phyloP scores from a whole-genome alignment of 1,140 invertebrate genomes.

The Radopholus similis region DNA sequence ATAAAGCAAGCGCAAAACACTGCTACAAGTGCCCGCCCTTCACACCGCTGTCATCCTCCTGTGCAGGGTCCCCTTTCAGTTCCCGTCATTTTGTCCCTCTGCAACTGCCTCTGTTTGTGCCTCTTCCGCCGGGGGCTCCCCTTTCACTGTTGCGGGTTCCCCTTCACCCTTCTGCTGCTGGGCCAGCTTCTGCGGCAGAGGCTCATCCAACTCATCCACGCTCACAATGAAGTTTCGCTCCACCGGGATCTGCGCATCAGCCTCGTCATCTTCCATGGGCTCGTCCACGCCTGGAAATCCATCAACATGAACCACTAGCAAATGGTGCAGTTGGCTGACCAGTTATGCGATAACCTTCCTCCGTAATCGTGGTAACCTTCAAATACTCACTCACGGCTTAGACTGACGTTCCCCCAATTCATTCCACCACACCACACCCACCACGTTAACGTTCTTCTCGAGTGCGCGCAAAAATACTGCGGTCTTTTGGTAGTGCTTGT shows the following conservation, averaged over 20 bases:
- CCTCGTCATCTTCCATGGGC: neutral
- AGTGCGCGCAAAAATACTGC: constrained; percentile 49
- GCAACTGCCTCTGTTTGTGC: too few relatives aligned
- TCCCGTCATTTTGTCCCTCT: too few relatives aligned
- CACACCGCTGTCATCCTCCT: too few relatives aligned
- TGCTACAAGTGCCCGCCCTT: too few relatives aligned
- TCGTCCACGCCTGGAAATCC: constrained; percentile 5
- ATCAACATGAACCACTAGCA: neutral
- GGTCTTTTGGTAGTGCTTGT: constrained; percentile 42
- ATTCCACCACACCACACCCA: constrained; percentile 21
- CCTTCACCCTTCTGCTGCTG: neutral
- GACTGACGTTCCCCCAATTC: neutral
- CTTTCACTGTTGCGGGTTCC: too few relatives aligned
- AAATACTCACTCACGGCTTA: neutral
- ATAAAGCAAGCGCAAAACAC: too few relatives aligned
- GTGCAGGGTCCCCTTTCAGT: too few relatives aligned
- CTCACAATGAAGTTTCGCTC: constrained; percentile 19
- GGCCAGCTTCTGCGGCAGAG: neutral
- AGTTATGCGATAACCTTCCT: constrained; percentile 8
- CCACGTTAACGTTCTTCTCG: constrained; percentile 53
- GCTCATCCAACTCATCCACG: constrained; percentile 16
- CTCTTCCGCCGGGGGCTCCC: too few relatives aligned
- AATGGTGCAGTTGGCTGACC: neutral
- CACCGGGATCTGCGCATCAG: neutral
- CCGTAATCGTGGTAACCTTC: constrained; percentile 15